Base-by-base conservation (phyloP, 2,797 vertebrate species). In the Sebastes glaucus region DNA sequence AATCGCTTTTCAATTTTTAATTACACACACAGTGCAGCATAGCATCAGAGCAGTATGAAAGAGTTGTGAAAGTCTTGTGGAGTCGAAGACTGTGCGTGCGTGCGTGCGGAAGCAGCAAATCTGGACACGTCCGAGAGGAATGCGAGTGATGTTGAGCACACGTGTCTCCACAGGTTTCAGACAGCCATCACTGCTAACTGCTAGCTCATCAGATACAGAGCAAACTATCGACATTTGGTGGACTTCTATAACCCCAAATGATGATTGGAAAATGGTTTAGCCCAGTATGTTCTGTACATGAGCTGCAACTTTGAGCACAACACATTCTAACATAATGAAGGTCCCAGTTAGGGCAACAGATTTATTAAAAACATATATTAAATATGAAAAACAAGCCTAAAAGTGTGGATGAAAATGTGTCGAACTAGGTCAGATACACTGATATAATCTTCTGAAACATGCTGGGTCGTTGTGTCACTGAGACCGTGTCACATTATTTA, bases 91-190 rank as follows among this genome's bases (percentile, higher is more conserved):
- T 42, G 56, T 3, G 46, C 13, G 18, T 4, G 46, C 14, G 20
- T 3, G 52, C 62, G 74, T 23, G 67, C 18, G n/a, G 16, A 72
- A 56, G 72, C 57, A 68, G 74, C 90, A 78, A 23, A 92, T 91
- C 89, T 56, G 78, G 82, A 92, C 94, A 90, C 10, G 92, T 87
- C 84, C 68, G 6, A 10, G 75, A 86, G 73, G 89, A 92, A 94
- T 93, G 89, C 4, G 76, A 69, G 46, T 23, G 79, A 82, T 77
- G 88, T 20, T 7, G 22, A 59, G 70, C 22, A 1, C 67, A 61
- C 87, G 78, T 68, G 91, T 81, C 81, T 70, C 67, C 14, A 16
- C 89, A 90, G 70, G 87, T 53, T 61, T 78, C 46, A 74, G 67
- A 82, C 20, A 81, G 46, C 20, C 80, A 52, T 67, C 60, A 5